Base-by-base conservation (phyloP, 2,797 vertebrate species). In the Phalloptychus januarius region DNA sequence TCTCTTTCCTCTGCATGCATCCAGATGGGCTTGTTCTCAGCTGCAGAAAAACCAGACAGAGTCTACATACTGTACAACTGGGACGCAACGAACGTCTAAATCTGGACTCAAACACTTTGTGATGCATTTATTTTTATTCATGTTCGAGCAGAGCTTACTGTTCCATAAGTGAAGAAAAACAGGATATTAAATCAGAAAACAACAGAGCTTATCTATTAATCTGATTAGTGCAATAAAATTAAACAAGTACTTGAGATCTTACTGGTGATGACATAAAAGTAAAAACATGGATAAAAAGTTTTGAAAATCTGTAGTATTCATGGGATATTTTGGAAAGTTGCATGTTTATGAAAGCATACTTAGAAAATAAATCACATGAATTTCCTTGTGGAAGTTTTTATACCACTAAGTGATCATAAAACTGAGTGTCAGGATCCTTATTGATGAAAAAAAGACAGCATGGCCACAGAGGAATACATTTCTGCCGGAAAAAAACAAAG, bases 1-100 rank as follows among this genome's bases (percentile, higher is more conserved):
- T 99, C 98, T 75, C 98, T 95, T 86, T 99, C 98, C 90, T 99
- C 98, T 0, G 98, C 98, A 1, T 99, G 98, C 98, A 99, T 99
- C 98, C 98, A 99, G 93, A 99, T 99, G 28, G 98, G 98, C 83
- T 99, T 99, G 95, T 99, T 99, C 81, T 99, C 96, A 89, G 96
- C 98, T 99, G 94, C 72, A 91, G 77, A 87, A n/a, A n/a, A n/a
- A n/a, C n/a, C 76, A 90, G n/a, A 93, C 18, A 95, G 50, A 56
- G 74, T 92, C 85, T 79, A 82, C 78, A 87, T 63, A 79, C 28
- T 67, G 78, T 25, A 58, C 72, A 82, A 81, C 23, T 75, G 15
- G 45, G 78, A 72, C 70, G 16, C 20, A 50, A 78, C 70, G 72
- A 52, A 69, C 31, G 31, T 7, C 23, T 33, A n/a, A 65, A 28